phyloP scores from a whole-genome alignment of 1,140 invertebrate genomes.

The Calycopis cecrops region DNA sequence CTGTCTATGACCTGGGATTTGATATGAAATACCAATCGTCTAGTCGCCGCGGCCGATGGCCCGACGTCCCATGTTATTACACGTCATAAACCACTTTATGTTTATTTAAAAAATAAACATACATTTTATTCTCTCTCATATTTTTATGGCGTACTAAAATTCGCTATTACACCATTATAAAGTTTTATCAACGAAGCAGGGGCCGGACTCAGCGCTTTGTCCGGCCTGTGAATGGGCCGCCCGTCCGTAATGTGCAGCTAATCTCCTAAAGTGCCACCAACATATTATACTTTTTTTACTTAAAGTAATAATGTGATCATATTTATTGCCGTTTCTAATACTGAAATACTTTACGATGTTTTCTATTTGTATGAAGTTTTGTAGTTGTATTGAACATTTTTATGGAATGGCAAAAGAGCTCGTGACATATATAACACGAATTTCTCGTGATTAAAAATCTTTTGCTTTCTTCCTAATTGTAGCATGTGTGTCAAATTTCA shows the following conservation, averaged over 20 bases:
- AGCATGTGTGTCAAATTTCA: too few relatives aligned
- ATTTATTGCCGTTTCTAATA: conserved; percentile 4
- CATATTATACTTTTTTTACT: conserved; percentile 6
- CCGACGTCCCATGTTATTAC: too few relatives aligned
- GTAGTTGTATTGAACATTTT: too few relatives aligned
- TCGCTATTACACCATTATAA: conserved; percentile 11
- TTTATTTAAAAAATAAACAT: conserved; percentile 10
- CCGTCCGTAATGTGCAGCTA: neutral
- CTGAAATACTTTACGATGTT: too few relatives aligned
- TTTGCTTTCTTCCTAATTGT: too few relatives aligned
- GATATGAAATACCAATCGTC: too few relatives aligned
- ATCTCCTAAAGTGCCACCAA: conserved; percentile 6
- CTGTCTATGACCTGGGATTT: too few relatives aligned
- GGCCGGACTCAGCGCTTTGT: neutral
- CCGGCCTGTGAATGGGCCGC: neutral
- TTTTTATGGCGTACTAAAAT: conserved; percentile 9
- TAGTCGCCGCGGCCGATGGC: too few relatives aligned
- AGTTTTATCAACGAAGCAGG: neutral
- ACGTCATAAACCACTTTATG: conserved; percentile 1
- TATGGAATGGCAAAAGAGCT: too few relatives aligned
- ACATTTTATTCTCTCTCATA: conserved; percentile 10
- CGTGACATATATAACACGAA: too few relatives aligned
- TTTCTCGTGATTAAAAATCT: too few relatives aligned
- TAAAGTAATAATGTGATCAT: conserved; percentile 6
- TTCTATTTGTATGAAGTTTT: too few relatives aligned